Conservation (phyloP, 2,888 invertebrate species). For the Mesorhabditis belari region DNA sequence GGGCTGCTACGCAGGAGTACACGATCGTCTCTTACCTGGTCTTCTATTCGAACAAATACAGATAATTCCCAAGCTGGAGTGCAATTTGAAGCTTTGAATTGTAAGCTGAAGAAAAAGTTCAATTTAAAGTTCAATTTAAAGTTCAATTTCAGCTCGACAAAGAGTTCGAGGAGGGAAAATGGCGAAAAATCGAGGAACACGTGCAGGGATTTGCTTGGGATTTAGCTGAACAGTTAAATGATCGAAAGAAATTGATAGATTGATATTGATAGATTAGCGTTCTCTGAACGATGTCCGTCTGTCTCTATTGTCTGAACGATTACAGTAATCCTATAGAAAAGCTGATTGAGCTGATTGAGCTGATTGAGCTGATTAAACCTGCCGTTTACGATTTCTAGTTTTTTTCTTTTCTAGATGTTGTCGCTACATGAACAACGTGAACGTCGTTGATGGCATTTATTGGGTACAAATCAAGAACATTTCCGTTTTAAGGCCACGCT, state of each 20-base stretch:
- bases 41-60: too few species aligned
- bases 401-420: constrained; percentile 23
- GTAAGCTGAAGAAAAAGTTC: not conserved
- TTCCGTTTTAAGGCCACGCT: not conserved
- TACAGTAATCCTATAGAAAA: not conserved
- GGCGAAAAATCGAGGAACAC: constrained; percentile 15
- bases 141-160: constrained; percentile 27
- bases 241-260: not conserved
- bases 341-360: not conserved
- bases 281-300: not conserved
- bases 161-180: constrained; percentile 23
- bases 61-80: not conserved
- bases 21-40: too few species aligned
- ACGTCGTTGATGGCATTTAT: constrained; percentile 27
- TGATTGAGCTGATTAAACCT: not conserved
- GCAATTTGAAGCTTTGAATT: not conserved
- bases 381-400: not conserved
- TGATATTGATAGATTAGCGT: too few species aligned
- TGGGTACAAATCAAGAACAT: constrained; percentile 21
- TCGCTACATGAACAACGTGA: constrained; percentile 38
- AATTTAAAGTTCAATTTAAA: too few species aligned
- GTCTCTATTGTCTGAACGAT: not conserved
- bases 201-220: constrained; percentile 28
- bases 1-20: too few species aligned
- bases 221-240: constrained; percentile 26